phyloP scores from a whole-genome alignment of 2,888 invertebrate genomes.

The Caenorhabditis uteleia region DNA sequence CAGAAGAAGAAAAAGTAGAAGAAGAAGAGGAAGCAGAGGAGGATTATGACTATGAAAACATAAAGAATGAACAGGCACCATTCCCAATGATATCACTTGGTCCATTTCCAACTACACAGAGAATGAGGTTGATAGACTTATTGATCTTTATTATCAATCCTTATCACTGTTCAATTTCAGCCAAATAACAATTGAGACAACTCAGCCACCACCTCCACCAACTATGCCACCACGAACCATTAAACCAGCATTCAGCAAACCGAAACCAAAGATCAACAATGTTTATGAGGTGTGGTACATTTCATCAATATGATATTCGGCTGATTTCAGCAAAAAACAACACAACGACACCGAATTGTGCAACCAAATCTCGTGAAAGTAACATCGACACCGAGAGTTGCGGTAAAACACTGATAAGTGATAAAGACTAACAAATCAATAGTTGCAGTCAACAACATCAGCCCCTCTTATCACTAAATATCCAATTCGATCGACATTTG shows the following conservation, averaged over 20 bases:
- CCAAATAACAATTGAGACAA: neutral
- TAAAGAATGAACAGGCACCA: conserved; percentile 34
- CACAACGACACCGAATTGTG: conserved; percentile 8
- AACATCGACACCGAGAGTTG: neutral
- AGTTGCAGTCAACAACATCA: no score
- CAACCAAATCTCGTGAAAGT: conserved; percentile 28
- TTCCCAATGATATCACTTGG: conserved; percentile 44
- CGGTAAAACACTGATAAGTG: neutral
- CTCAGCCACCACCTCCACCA: conserved; percentile 1
- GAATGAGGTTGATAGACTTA: no score
- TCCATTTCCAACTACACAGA: conserved; percentile 11
- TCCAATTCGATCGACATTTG: neutral
- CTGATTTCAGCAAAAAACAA: neutral
- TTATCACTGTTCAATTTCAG: neutral
- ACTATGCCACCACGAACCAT: conserved; percentile 7
- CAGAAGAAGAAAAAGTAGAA: conserved; percentile 7
- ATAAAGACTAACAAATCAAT: no score
- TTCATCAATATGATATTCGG: no score
- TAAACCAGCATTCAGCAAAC: conserved; percentile 41
- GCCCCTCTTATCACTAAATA: no score
- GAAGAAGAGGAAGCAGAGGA: conserved; percentile 33
- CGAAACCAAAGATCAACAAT: conserved; percentile 30
- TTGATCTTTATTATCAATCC: neutral
- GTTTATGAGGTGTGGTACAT: conserved; percentile 18
- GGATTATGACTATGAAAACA: conserved; percentile 47